Conservation (phyloP, 1,140 invertebrate genomes). For the Pogonomyrmex barbatus region DNA sequence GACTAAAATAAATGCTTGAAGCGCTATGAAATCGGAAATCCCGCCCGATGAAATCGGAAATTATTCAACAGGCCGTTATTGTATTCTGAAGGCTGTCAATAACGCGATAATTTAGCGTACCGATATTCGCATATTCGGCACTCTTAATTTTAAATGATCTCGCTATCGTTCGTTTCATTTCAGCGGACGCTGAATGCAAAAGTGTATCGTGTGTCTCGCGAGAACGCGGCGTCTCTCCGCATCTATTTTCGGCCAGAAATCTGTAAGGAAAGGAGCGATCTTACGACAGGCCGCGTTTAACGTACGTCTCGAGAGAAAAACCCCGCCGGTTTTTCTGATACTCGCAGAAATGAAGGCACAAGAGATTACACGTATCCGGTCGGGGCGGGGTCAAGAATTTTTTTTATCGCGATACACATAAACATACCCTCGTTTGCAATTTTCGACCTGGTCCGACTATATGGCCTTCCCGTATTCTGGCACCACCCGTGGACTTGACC, state of each 20-base stretch:
- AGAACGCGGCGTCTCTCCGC: background rate
- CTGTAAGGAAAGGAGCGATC: background rate
- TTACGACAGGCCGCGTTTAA: background rate
- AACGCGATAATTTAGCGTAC: slow-evolving; percentile 40
- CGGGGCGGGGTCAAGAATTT: slow-evolving; percentile 1
- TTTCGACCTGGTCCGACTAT: slow-evolving; percentile 33
- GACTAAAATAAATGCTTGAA: slow-evolving; percentile 47
- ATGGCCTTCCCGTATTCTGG: background rate
- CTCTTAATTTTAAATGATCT: slow-evolving; percentile 32
- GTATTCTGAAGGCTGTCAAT: slow-evolving; percentile 53
- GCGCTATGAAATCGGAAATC: background rate
- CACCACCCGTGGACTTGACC: slow-evolving; percentile 51
- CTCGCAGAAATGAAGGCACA: slow-evolving; percentile 1
- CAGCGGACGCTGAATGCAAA: background rate
- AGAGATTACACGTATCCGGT: slow-evolving; percentile 28
- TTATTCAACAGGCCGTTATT: slow-evolving; percentile 57
- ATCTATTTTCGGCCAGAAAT: background rate
- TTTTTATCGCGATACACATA: slow-evolving; percentile 55
- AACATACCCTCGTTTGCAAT: slow-evolving; percentile 55
- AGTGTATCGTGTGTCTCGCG: background rate
- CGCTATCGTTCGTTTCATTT: background rate
- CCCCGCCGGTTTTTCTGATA: background rate
- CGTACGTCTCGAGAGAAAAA: background rate
- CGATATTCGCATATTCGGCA: slow-evolving; percentile 27
- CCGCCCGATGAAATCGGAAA: slow-evolving; percentile 33